A percentile compares a stretch with the other conserved stretches of the same genome.
Evolutionary conservation across 2,797 vertebrate species (phyloP).

Genomic region (Adelosebastes latens): DNA sequence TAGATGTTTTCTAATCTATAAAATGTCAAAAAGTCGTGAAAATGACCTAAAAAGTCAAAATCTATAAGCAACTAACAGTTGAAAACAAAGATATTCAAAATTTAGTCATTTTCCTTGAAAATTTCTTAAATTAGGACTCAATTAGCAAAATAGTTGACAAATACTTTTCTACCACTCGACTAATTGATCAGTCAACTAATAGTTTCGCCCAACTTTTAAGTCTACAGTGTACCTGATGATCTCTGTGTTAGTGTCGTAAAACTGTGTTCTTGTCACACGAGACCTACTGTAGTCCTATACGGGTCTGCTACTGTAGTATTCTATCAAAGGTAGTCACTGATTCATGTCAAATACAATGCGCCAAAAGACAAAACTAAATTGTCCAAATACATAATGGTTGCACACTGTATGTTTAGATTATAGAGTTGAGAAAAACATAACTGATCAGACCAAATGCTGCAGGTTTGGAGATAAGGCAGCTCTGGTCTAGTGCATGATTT

Average conservation of each 20-base stretch:
- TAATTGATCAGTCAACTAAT: too few species aligned
- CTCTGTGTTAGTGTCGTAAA: neutral
- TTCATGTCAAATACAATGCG: neutral
- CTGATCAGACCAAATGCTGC: neutral
- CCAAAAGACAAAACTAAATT: neutral
- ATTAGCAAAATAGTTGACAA: too few species aligned
- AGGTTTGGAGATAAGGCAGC: neutral
- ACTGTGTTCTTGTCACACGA: neutral
- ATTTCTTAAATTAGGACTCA: too few species aligned
- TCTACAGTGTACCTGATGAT: neutral
- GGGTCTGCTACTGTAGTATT: too few species aligned
- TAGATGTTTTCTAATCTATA: too few species aligned
- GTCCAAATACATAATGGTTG: neutral
- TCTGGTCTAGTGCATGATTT: neutral
- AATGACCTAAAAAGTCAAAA: too few species aligned
- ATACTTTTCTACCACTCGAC: too few species aligned
- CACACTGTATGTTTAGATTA: neutral
- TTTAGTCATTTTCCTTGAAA: too few species aligned
- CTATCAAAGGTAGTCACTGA: neutral
- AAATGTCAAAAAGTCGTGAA: too few species aligned
- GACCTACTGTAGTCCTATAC: neutral
- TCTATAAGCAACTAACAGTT: neutral
- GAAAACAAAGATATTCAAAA: neutral
- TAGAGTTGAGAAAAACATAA: neutral
- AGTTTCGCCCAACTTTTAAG: neutral